phyloP scores from a whole-genome alignment of 2,113 vertebrate genomes.

The Cephalopterus ornatus region DNA sequence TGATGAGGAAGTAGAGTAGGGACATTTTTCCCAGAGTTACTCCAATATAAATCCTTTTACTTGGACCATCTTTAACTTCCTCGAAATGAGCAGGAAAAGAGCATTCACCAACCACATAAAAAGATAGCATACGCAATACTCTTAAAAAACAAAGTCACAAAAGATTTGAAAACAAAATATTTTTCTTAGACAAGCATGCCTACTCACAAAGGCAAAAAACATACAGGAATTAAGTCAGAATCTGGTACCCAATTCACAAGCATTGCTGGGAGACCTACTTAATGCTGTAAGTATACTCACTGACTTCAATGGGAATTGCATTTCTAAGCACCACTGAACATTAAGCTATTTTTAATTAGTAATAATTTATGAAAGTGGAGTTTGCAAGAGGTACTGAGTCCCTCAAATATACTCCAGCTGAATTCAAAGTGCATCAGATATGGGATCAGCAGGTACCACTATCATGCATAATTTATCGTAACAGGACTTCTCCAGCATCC shows the following conservation, averaged over 20 bases:
- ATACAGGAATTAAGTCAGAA: neutral
- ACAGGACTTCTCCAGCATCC: neutral
- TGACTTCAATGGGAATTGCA: neutral
- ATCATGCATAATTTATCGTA: neutral
- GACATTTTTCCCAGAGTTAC: neutral
- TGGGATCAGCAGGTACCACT: neutral
- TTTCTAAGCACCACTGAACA: neutral
- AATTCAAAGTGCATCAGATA: neutral
- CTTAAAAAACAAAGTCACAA: neutral
- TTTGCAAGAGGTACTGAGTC: neutral
- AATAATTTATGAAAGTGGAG: constrained; percentile 7
- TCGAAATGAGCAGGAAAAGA: neutral
- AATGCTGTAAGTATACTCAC: neutral
- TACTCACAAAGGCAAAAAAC: neutral
- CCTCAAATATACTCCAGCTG: neutral
- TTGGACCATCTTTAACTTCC: neutral
- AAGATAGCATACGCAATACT: neutral
- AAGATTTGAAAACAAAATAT: neutral
- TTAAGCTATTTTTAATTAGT: constrained; percentile 10
- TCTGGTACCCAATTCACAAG: neutral
- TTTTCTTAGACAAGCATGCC: neutral
- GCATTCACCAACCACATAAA: neutral
- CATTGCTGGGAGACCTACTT: neutral
- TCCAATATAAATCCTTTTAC: neutral
- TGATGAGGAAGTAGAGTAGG: neutral